phyloP scores from a whole-genome alignment of 35 echinoderm and acorn worm species.

The Chiridota heheva region DNA sequence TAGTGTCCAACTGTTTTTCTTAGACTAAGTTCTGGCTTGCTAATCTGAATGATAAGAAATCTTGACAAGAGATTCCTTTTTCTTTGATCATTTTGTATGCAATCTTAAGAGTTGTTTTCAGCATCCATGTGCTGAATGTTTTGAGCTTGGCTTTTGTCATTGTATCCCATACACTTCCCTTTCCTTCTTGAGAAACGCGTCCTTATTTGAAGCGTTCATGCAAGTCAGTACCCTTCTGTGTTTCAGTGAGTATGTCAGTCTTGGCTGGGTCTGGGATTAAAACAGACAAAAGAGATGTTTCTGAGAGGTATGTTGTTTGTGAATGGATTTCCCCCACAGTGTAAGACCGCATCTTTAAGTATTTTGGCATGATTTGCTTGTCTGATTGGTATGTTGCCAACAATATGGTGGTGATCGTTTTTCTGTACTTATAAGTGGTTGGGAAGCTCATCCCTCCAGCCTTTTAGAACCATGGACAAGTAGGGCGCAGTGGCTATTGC shows the following conservation, averaged over 20 bases:
- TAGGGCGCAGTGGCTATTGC: slow-evolving; percentile 28
- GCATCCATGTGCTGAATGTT: slow-evolving; percentile 21
- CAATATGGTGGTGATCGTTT: slow-evolving; percentile 2
- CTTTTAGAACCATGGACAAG: slow-evolving; percentile 2
- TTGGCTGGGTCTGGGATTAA: slow-evolving; percentile 22
- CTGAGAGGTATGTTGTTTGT: slow-evolving; percentile 7
- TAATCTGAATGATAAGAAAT: slow-evolving; percentile 19
- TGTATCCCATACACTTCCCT: slow-evolving; percentile 19
- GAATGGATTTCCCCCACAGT: slow-evolving; percentile 35
- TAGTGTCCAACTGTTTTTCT: slow-evolving; percentile 30
- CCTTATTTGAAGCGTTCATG: slow-evolving; percentile 8
- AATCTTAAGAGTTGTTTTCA: slow-evolving; percentile 12
- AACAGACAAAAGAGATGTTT: slow-evolving; percentile 34
- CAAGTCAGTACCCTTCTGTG: slow-evolving; percentile 3
- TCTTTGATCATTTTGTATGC: slow-evolving; percentile 15
- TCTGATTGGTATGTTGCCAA: slow-evolving; percentile 18
- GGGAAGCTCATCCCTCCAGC: slow-evolving; percentile 14
- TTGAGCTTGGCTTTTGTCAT: slow-evolving; percentile 30
- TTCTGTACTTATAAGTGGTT: slow-evolving; percentile 5
- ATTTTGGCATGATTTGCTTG: slow-evolving; percentile 23
- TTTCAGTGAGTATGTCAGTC: slow-evolving; percentile 27
- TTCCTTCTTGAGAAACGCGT: neutral
- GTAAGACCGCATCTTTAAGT: slow-evolving; percentile 22
- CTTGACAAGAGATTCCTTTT: slow-evolving; percentile 26
- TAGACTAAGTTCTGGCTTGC: slow-evolving; percentile 29